These are phyloP conservation scores for Andricus curvator DNA, from an alignment of 2,888 invertebrate genomes.

Conservation along the genomic window DNA sequence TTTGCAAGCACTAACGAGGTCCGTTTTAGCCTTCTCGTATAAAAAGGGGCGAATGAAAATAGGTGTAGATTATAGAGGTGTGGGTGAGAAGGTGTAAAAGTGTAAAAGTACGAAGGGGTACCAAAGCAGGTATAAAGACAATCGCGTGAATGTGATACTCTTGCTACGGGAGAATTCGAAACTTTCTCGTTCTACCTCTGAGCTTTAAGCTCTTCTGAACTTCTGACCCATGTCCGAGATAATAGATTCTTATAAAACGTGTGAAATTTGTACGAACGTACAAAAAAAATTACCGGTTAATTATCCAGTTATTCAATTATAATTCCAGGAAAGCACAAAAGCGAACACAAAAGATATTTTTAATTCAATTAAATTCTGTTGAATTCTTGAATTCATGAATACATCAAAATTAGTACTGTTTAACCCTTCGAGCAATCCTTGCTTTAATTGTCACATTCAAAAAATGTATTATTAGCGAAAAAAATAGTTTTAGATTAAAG, in stretches of 20 bases:
- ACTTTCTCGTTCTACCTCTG: background rate
- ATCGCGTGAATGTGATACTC: background rate
- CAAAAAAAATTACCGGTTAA: no score
- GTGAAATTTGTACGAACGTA: background rate
- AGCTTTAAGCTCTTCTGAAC: background rate
- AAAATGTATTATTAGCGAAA: no score
- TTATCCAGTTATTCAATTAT: no score
- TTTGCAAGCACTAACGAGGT: background rate
- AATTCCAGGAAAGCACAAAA: no score
- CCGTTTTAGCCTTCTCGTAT: background rate
- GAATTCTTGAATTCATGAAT: no score
- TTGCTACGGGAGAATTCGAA: background rate
- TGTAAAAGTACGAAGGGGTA: background rate
- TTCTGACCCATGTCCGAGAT: constrained; percentile 3
- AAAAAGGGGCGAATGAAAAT: background rate
- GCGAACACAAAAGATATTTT: no score
- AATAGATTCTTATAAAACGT: background rate
- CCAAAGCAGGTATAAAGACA: background rate
- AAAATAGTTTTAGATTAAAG: no score
- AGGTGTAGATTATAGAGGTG: background rate
- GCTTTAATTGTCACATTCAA: no score
- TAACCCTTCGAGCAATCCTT: no score
- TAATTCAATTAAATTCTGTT: no score
- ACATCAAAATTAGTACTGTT: no score
- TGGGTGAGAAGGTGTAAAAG: background rate